These are phyloP conservation scores for Euplexia lucipara DNA, from an alignment of 2,888 invertebrate species.

Conservation along the genomic window DNA sequence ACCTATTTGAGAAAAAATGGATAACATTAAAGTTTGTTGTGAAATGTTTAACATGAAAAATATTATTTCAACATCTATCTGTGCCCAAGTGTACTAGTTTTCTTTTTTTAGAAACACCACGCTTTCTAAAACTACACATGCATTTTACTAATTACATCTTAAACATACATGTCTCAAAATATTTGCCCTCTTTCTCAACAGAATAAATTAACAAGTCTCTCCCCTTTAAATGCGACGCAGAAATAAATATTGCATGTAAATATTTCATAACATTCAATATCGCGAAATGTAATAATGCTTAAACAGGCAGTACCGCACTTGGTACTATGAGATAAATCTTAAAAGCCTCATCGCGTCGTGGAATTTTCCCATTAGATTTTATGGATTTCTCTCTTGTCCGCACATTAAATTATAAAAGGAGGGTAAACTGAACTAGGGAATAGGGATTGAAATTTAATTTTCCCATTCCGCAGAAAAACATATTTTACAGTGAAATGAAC, in stretches of 20 bases:
- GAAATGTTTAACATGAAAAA: no score
- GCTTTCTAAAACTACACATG: no score
- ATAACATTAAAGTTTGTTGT: constrained; percentile 8
- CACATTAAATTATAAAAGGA: constrained; percentile 87
- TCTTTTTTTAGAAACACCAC: no score
- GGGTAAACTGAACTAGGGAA: constrained; percentile 78
- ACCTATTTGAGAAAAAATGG: constrained; percentile 16
- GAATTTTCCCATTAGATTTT: constrained; percentile 89
- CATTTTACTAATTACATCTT: no score
- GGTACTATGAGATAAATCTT: constrained; percentile 84
- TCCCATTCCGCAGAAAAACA: constrained; percentile 68
- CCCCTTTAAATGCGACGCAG: constrained; percentile 3
- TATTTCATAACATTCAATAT: constrained; percentile 58
- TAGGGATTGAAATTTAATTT: constrained; percentile 83
- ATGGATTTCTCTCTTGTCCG: constrained; percentile 87
- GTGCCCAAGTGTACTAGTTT: no score
- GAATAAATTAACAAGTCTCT: not conserved
- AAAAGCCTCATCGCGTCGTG: constrained; percentile 81
- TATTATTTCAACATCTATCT: no score
- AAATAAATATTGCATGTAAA: constrained; percentile 39
- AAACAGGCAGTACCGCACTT: constrained; percentile 73
- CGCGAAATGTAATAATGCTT: constrained; percentile 63
- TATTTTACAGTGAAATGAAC: constrained; percentile 65
- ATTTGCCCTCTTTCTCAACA: not conserved
- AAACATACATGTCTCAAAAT: not conserved